A percentile compares a stretch with the other conserved stretches of the same genome.
Conservation (phyloP, 2,113 vertebrate genomes). For the Microcebus tavaratra region DNA sequence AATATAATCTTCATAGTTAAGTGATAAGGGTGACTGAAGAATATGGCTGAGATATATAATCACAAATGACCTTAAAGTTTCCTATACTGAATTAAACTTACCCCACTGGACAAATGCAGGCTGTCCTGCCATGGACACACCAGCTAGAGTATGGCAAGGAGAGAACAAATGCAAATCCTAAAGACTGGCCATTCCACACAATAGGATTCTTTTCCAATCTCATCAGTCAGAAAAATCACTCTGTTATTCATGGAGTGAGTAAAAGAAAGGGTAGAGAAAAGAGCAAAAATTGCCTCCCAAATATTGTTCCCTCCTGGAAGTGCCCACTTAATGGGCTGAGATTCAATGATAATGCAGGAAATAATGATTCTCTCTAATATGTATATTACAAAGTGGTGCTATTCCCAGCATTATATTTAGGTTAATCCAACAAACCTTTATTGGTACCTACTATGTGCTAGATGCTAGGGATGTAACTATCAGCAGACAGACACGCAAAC, state of each 20-base stretch:
- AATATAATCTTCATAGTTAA: not conserved
- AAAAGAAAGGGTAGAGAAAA: constrained; percentile 25
- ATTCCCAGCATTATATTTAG: constrained; percentile 3
- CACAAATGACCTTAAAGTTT: constrained; percentile 3
- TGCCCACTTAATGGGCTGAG: not conserved
- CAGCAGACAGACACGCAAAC: not conserved
- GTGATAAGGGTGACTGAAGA: not conserved
- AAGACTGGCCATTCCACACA: not conserved
- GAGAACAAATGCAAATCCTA: not conserved
- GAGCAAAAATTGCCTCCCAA: not conserved
- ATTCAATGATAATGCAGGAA: constrained; percentile 28
- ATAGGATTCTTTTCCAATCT: not conserved
- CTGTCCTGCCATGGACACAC: not conserved
- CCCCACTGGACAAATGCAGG: not conserved
- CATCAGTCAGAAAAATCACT: constrained; percentile 12
- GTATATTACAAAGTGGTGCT: not conserved
- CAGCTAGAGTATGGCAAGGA: not conserved
- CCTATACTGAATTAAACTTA: not conserved
- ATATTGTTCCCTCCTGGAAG: not conserved
- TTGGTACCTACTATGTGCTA: not conserved
- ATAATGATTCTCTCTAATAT: not conserved
- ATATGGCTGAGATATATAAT: not conserved
- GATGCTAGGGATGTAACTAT: not conserved
- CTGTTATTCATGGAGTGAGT: not conserved
- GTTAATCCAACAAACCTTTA: constrained; percentile 1